Evolutionary conservation across 2,797 vertebrate genomes (phyloP).

Genomic region (Anisognathus igniventris): DNA sequence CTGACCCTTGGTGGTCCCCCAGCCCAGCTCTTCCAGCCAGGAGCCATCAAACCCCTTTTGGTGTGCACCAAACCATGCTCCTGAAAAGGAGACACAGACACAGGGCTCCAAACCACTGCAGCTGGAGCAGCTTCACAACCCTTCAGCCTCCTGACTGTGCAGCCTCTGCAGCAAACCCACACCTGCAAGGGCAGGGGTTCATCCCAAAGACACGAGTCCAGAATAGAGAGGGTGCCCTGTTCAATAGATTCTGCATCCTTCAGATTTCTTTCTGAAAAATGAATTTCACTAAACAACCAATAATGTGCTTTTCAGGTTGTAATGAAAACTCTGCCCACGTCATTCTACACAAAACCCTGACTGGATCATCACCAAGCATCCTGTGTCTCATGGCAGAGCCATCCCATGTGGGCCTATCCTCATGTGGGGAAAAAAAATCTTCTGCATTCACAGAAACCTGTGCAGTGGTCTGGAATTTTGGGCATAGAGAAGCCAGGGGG

Average conservation of each 20-base stretch:
- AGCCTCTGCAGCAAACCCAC: background rate
- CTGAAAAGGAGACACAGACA: rapidly evolving
- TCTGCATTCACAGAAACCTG: background rate
- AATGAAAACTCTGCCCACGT: rapidly evolving
- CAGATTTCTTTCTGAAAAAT: rapidly evolving
- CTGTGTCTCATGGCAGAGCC: rapidly evolving
- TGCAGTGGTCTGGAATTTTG: background rate
- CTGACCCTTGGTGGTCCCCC: no score
- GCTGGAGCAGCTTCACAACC: background rate
- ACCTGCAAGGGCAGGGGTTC: background rate
- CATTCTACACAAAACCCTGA: background rate
- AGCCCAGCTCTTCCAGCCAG: rapidly evolving
- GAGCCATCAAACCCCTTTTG: rapidly evolving
- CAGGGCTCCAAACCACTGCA: background rate
- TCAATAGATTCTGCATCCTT: no score
- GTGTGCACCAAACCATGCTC: rapidly evolving
- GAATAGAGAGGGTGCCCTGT: background rate
- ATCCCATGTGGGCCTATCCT: background rate
- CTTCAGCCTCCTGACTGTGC: background rate
- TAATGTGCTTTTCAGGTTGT: rapidly evolving
- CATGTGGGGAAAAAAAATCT: rapidly evolving
- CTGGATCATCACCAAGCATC: background rate
- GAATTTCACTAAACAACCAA: background rate
- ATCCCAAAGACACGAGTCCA: background rate
- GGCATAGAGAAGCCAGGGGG: background rate